These are phyloP conservation scores for Himalopsyche kuldschensis DNA, from an alignment of 2,888 invertebrate genomes.

Conservation along the genomic window DNA sequence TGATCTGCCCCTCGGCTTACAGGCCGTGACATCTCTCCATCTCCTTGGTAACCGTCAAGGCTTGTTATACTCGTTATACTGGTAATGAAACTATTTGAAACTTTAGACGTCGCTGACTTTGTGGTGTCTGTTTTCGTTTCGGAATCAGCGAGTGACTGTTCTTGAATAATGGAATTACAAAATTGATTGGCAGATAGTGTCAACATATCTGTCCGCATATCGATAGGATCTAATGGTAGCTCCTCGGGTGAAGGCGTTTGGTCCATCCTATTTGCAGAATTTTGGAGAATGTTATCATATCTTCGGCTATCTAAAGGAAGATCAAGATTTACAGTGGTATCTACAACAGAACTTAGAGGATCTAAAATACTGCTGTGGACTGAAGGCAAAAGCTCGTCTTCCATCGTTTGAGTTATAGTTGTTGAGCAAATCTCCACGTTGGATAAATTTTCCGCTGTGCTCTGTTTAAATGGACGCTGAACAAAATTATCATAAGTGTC, in stretches of 20 bases:
- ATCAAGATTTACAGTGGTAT: conserved; percentile 60
- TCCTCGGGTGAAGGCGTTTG: conserved; percentile 86
- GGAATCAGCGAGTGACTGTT: conserved; percentile 58
- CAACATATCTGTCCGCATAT: conserved; percentile 62
- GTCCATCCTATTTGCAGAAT: conserved; percentile 61
- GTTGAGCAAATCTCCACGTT: conserved; percentile 17
- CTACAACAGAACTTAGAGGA: conserved; percentile 58
- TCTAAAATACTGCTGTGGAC: conserved; percentile 64
- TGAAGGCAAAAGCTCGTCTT: conserved; percentile 66
- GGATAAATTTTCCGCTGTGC: conserved; percentile 24
- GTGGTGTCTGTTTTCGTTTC: conserved; percentile 63
- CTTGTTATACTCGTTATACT: conserved; percentile 91
- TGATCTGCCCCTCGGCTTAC: conserved; percentile 81
- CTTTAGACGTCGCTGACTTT: conserved; percentile 66
- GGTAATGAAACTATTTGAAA: conserved; percentile 77
- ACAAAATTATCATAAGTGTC: conserved; percentile 28
- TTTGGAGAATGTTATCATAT: conserved; percentile 48
- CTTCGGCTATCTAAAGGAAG: conserved; percentile 57
- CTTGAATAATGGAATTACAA: conserved; percentile 56
- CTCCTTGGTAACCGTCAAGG: conserved; percentile 91
- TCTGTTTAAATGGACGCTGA: conserved; percentile 34
- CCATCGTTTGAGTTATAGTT: conserved; percentile 47
- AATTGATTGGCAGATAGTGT: conserved; percentile 56
- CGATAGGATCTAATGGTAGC: conserved; percentile 76
- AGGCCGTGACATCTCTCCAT: conserved; percentile 86